These are phyloP conservation scores for Hirtodrosophila alboralis DNA, from an alignment of 2,888 invertebrate species.

Conservation along the genomic window DNA sequence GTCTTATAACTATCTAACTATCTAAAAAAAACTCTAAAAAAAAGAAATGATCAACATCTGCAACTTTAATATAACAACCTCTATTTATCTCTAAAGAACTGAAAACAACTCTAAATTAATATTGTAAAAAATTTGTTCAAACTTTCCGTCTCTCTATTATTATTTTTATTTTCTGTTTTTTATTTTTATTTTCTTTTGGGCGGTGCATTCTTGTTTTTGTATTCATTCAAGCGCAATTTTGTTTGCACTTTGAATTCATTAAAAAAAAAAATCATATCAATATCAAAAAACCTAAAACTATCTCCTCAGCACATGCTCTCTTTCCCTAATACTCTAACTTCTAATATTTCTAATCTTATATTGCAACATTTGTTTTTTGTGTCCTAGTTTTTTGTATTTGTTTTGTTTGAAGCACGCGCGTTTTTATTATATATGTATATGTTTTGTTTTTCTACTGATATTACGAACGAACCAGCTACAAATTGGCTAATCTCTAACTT, in stretches of 20 bases:
- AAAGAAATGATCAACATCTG: slow-evolving; percentile 23
- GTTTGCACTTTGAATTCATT: slow-evolving; percentile 22
- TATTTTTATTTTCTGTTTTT: too few species aligned
- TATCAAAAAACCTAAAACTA: neutral
- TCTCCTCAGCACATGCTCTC: slow-evolving; percentile 7
- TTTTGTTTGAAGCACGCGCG: slow-evolving; percentile 51
- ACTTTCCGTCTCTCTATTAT: too few species aligned
- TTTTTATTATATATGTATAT: slow-evolving; percentile 37
- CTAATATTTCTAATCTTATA: slow-evolving; percentile 25
- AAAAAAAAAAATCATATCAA: neutral
- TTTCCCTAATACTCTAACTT: slow-evolving; percentile 3
- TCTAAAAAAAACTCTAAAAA: slow-evolving; percentile 24
- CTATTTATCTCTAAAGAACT: slow-evolving; percentile 11
- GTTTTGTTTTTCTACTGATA: slow-evolving; percentile 26
- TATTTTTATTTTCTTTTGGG: neutral
- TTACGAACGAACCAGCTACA: slow-evolving; percentile 25
- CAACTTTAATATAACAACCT: slow-evolving; percentile 28
- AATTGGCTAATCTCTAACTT: slow-evolving; percentile 22
- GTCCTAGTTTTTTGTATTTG: slow-evolving; percentile 22
- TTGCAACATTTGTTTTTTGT: slow-evolving; percentile 22
- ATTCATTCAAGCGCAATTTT: slow-evolving; percentile 25
- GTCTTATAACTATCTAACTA: slow-evolving; percentile 42
- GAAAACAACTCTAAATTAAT: slow-evolving; percentile 39
- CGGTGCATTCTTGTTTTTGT: slow-evolving; percentile 22
- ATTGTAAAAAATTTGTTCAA: slow-evolving; percentile 38